These are phyloP conservation scores for Hyppa rectilinea DNA, from an alignment of 2,888 invertebrate genomes.

Conservation along the genomic window DNA sequence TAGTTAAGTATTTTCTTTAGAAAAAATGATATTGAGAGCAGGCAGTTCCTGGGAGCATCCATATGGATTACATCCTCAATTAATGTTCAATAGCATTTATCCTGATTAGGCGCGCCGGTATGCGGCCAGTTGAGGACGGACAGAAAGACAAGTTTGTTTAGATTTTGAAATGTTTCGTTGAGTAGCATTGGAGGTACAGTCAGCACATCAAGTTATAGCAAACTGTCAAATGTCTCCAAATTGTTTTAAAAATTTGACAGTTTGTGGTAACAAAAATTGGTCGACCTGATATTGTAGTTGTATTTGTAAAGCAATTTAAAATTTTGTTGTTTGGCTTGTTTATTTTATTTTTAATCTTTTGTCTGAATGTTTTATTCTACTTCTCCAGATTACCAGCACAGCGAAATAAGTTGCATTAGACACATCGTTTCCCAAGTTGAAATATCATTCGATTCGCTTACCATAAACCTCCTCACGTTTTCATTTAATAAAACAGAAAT, in stretches of 20 bases:
- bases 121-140: slow-evolving; percentile 5
- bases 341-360: neutral
- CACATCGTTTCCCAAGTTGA: neutral
- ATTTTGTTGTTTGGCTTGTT: neutral
- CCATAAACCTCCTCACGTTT: neutral
- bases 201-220: too few species aligned
- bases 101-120: slow-evolving; percentile 70
- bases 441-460: neutral
- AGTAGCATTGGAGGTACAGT: neutral
- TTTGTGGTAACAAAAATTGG: neutral
- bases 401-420: neutral
- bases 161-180: neutral
- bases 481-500: neutral
- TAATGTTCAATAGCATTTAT: slow-evolving; percentile 75
- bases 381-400: neutral
- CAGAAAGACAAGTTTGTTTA: slow-evolving; percentile 30
- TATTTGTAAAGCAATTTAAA: neutral
- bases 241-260: too few species aligned
- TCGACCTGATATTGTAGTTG: neutral
- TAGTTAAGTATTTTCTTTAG: slow-evolving; percentile 53
- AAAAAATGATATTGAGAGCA: slow-evolving; percentile 66
- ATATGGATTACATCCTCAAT: slow-evolving; percentile 76
- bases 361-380: neutral
- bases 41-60: slow-evolving; percentile 64
- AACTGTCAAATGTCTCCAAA: too few species aligned